These are phyloP conservation scores for Vipera ursinii DNA, from an alignment of 2,797 vertebrate species.

Conservation along the genomic window DNA sequence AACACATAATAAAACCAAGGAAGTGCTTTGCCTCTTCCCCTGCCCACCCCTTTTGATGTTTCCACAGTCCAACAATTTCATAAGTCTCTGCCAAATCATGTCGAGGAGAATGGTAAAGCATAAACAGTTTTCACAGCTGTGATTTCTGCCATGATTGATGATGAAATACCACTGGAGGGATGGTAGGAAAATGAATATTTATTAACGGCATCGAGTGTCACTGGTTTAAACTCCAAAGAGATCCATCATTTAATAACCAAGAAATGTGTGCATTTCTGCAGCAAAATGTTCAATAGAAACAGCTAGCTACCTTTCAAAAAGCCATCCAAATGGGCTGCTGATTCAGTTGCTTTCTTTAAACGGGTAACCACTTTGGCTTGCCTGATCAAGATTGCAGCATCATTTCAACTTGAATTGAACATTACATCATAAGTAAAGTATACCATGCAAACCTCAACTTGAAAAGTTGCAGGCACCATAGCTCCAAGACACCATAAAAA, in stretches of 20 bases:
- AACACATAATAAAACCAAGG: conserved; percentile 46
- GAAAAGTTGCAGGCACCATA: conserved; percentile 34
- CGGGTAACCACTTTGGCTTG: conserved; percentile 51
- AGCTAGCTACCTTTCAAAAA: conserved; percentile 61
- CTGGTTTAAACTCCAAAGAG: conserved; percentile 72
- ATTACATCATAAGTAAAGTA: conserved; percentile 45
- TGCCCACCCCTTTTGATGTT: conserved; percentile 14
- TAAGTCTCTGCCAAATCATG: conserved; percentile 69
- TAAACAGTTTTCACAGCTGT: conserved; percentile 74
- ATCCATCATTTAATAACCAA: conserved; percentile 77
- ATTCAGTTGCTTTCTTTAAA: conserved; percentile 59
- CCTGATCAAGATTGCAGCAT: conserved; percentile 53
- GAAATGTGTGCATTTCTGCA: conserved; percentile 65
- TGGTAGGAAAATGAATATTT: conserved; percentile 79
- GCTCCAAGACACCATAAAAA: conserved; percentile 49
- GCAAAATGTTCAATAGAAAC: conserved; percentile 62
- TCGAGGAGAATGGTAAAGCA: conserved; percentile 67
- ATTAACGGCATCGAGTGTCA: conserved; percentile 76
- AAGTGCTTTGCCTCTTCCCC: conserved; percentile 20
- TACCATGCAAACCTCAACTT: conserved; percentile 38
- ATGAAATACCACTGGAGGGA: conserved; percentile 73
- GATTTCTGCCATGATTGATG: conserved; percentile 78
- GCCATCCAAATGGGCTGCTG: conserved; percentile 56
- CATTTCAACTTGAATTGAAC: conserved; percentile 50
- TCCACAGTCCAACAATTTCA: conserved; percentile 69